These are phyloP conservation scores for Dasyprocta punctata DNA, from an alignment of 2,113 vertebrate genomes.

Conservation along the genomic window DNA sequence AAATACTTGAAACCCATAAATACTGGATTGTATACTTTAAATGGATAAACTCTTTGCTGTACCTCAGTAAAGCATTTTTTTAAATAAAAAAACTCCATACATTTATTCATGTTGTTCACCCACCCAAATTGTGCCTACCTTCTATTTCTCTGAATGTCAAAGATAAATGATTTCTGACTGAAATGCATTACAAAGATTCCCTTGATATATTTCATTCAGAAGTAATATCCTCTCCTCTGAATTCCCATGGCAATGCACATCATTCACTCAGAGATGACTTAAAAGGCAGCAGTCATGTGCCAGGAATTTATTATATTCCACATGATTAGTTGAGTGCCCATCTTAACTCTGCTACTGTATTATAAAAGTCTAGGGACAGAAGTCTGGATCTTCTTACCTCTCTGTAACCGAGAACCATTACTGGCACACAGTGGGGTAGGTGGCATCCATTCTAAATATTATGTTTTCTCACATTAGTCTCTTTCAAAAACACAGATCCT, in stretches of 20 bases:
- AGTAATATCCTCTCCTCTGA: background rate
- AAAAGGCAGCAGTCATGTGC: background rate
- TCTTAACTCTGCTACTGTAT: background rate
- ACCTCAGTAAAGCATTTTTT: conserved; percentile 20
- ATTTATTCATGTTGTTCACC: background rate
- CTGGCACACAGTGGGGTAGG: background rate
- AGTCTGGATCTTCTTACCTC: background rate
- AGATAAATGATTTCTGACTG: background rate
- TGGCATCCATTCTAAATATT: background rate
- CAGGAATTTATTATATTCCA: background rate
- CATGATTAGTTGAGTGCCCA: background rate
- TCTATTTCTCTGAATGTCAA: background rate
- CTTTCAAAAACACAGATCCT: background rate
- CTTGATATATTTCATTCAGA: background rate
- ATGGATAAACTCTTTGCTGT: background rate
- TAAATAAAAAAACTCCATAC: background rate
- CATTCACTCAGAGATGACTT: background rate
- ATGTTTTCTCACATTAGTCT: background rate
- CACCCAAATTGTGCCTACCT: background rate
- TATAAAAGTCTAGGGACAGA: background rate
- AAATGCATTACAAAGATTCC: background rate
- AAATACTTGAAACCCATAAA: background rate
- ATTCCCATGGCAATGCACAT: background rate
- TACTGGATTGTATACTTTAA: background rate
- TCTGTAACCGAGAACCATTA: background rate